Percentiles rank a stretch among this genome's conserved stretches.
These are phyloP conservation scores for Sialia sialis DNA, from an alignment of 2,113 vertebrate species.

Conservation along the genomic window DNA sequence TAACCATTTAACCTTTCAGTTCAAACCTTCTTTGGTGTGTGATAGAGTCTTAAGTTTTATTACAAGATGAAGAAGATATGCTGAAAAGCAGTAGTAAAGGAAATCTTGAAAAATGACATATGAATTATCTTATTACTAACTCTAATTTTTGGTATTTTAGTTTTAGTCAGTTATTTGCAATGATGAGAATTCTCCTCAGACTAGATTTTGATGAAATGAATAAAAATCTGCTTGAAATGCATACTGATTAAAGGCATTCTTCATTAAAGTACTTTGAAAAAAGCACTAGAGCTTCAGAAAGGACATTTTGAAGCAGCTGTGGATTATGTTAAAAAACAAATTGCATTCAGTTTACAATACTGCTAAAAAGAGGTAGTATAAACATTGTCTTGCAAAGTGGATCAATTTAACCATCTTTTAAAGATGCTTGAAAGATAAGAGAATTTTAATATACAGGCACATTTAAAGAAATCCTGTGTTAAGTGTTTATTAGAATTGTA, in stretches of 20 bases:
- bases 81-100: neutral
- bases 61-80: neutral
- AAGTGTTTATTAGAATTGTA: neutral
- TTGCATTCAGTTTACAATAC: neutral
- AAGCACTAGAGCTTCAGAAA: neutral
- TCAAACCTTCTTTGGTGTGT: neutral
- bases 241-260: conserved; percentile 16
- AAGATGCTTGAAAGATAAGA: neutral
- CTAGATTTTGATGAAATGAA: conserved; percentile 8
- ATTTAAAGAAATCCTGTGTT: neutral
- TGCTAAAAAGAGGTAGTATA: conserved; percentile 1
- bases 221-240: conserved; percentile 7
- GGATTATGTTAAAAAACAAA: conserved; percentile 6
- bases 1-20: neutral
- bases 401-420: neutral
- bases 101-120: neutral
- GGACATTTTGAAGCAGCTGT: conserved; percentile 13
- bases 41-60: neutral
- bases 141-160: neutral
- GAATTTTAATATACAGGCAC: neutral
- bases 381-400: neutral
- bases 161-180: neutral
- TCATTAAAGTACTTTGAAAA: neutral
- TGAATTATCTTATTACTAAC: neutral
- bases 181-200: neutral